These are phyloP conservation scores for Xyrauchen texanus DNA, from an alignment of 2,113 vertebrate genomes.

Conservation along the genomic window DNA sequence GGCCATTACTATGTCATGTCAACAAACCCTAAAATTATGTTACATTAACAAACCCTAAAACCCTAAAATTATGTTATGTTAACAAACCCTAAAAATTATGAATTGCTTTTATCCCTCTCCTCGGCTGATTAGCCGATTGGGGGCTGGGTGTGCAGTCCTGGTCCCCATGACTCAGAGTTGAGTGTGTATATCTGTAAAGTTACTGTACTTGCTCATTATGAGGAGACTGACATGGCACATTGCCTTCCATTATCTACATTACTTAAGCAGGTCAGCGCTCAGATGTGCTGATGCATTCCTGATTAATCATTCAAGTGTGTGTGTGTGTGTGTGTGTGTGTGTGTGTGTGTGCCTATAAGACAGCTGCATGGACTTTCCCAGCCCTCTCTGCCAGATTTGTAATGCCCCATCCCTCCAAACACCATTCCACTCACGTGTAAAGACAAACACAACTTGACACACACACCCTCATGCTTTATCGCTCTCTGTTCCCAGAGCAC, in stretches of 20 bases:
- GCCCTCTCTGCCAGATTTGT: constrained; percentile 28
- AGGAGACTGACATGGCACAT: constrained; percentile 40
- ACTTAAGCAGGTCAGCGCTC: constrained; percentile 40
- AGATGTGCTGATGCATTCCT: constrained; percentile 42
- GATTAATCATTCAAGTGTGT: constrained; percentile 28
- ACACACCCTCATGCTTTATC: neutral
- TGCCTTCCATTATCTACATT: constrained; percentile 42
- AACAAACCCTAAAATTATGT: no score
- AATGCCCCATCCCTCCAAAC: neutral
- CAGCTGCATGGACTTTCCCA: constrained; percentile 33
- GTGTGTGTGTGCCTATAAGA: constrained; percentile 28
- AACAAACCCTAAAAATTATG: no score
- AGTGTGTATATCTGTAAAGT: constrained; percentile 10
- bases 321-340: neutral
- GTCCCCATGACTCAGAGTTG: constrained; percentile 17
- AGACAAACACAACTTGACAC: neutral
- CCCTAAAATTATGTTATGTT: no score
- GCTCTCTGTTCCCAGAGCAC: neutral
- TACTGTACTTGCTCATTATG: constrained; percentile 38
- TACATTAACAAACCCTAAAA: no score
- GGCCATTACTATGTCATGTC: no score
- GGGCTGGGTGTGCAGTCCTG: neutral
- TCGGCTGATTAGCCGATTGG: no score
- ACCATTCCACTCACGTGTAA: constrained; percentile 5
- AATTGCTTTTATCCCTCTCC: no score